Evolutionary conservation across 2,113 vertebrate genomes (phyloP), one percentile per base, ranked within the genome.

Genomic region (Pampusana beccarii): DNA sequence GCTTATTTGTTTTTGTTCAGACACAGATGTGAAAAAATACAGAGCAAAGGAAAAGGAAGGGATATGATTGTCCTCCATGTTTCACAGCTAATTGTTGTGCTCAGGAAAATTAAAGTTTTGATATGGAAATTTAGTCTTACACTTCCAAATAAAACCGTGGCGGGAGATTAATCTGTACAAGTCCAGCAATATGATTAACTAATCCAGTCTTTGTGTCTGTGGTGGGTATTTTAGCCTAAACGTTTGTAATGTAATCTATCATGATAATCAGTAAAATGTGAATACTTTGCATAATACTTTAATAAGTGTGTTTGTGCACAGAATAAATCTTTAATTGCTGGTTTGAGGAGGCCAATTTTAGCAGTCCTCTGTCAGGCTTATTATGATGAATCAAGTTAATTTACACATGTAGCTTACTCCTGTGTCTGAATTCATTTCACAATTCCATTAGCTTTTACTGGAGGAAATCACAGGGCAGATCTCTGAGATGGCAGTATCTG

Each of bases 251-350:
- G 48, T 75, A 97, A 96, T 96, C 72, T 89, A 60, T 95, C 84
- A 95, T 94, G 79, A 95, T 97, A 96, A 96, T 88, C 88, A 93
- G 73, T 54, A 93, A 95, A 96, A 93, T 95, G 51, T 78, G 56
- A 71, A 82, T 92, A 79, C n/a, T 91, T 96, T 95, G 89, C 81
- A 92, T 96, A 95, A 97, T 86, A 86, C 75, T 81, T 97, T 97
- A 97, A 95, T 96, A 95, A 95, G 65, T 80, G 20, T 89, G 65
- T 92, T 97, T 95, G 67, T 1, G 3, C 66, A 71, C 31, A 82
- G 89, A 95, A 85, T 82, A 93, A 94, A 92, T 79, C 86, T 93
- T 96, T 92, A 96, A 95, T 96, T 92, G 62, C 38, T 79, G 44
- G 36, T 88, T 94, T 88, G 83, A 92, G 61, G 17, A 86, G 61